Evolutionary conservation across 2,113 vertebrate species (phyloP).

Genomic region (Pelecanus crispus): DNA sequence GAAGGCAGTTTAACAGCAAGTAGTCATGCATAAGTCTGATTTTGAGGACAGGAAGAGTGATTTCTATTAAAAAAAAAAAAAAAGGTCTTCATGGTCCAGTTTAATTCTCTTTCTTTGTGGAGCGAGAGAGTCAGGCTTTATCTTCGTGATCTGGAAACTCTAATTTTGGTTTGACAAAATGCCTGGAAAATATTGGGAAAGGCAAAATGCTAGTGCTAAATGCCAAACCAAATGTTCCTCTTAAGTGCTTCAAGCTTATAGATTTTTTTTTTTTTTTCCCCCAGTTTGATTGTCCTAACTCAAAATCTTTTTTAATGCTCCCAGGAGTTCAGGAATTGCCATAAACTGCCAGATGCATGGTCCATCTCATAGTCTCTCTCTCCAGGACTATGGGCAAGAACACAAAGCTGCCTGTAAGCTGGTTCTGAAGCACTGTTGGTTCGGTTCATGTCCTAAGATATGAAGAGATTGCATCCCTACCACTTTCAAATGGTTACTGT

Average conservation of each 20-base stretch:
- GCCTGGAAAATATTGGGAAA: background rate
- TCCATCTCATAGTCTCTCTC: background rate
- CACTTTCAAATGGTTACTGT: background rate
- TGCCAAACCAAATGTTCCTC: background rate
- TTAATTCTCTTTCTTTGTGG: background rate
- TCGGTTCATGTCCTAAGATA: background rate
- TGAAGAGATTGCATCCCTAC: background rate
- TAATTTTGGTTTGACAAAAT: constrained; percentile 26
- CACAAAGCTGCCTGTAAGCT: background rate
- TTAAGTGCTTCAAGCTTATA: background rate
- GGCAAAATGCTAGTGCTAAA: background rate
- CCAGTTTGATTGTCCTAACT: background rate
- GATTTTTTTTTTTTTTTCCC: background rate
- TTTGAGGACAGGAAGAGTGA: background rate
- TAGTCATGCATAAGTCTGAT: background rate
- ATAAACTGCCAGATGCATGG: background rate
- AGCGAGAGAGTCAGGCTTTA: constrained; percentile 5
- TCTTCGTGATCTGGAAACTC: constrained; percentile 12
- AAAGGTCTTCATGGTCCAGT: background rate
- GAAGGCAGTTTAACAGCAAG: background rate
- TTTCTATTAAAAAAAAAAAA: background rate
- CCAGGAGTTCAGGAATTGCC: background rate
- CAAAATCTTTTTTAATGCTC: background rate
- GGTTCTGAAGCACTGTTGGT: background rate
- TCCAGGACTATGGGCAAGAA: background rate